Evolutionary conservation across 2,797 vertebrate genomes (phyloP), one percentile per base, ranked within the genome.

Genomic region (Rhabdophis nuchalis): DNA sequence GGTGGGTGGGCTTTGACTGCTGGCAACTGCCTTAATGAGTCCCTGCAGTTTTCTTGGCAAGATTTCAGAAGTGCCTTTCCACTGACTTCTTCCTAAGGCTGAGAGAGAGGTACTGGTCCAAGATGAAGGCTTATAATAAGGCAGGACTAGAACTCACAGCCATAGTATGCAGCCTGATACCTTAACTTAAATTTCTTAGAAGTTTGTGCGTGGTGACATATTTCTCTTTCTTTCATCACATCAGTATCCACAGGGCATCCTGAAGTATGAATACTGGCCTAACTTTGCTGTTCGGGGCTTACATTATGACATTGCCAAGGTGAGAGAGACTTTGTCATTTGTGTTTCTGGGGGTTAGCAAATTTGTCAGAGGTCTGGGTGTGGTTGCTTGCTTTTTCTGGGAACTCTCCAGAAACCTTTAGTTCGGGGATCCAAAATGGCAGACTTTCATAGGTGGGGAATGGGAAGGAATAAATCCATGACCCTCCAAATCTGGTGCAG

Each of bases 251-350:
- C 95, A 97, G 85, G 98, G 89, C 54, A 98, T 98, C 93, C 23
- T 86, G 89, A 98, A 97, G 77, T 98, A 98, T 64, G 98, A 98
- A 18, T 98, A 98, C 93, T 96, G 98, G 91, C 98, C 98, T 29
- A 98, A 98, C 96, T 98, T 98, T 95, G 97, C 98, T 0, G 94
- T 97, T 4, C 97, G 98, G 18, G 98, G 98, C 11, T 98, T 98
- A 89, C 98, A 98, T 95, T 98, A 98, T 58, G 98, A 98, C 95
- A 98, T 98, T 91, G 98, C 98, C 72, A 98, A 98, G 98, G 98
- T 98, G 94, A 95, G 60, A 20, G 16, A 27, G 20, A 32, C 7
- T 88, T 88, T 60, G 87, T 50, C 25, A 32, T 58, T 32, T 27
- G 54, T 82, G 41, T 56, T 12, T 60, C 13, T 29, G 54, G 20